These are phyloP conservation scores for Sylvia atricapilla DNA, from an alignment of 2,113 vertebrate genomes.

Conservation along the genomic window DNA sequence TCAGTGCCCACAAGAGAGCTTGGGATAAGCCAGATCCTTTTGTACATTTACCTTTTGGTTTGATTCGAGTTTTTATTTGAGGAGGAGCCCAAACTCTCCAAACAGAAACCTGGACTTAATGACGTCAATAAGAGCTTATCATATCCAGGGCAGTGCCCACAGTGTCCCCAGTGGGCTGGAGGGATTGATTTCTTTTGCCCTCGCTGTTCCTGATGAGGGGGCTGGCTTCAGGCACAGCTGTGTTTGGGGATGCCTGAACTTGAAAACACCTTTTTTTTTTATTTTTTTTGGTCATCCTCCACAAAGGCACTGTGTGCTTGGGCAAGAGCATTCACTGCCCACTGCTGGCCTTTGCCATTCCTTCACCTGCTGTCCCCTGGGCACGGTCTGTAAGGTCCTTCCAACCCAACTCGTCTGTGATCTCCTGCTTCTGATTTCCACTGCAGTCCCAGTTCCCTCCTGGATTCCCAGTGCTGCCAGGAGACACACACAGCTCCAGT, in stretches of 20 bases:
- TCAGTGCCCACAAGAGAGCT: not conserved
- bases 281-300: fast-evolving
- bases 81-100: not conserved
- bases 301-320: not conserved
- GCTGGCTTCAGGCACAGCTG: not conserved
- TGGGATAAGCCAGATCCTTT: not conserved
- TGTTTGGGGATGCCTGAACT: not conserved
- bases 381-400: not conserved
- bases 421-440: not conserved
- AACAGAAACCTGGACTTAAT: not conserved
- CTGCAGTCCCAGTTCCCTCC: not conserved
- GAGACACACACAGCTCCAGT: not conserved
- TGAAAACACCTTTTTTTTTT: not conserved
- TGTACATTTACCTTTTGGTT: not conserved
- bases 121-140: not conserved
- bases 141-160: fast-evolving
- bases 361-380: not conserved
- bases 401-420: not conserved
- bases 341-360: not conserved
- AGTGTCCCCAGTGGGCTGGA: not conserved
- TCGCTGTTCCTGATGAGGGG: not conserved
- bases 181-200: not conserved
- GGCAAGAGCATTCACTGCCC: fast-evolving
- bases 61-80: not conserved
- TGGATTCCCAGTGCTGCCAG: fast-evolving